Evolutionary conservation across 2,797 vertebrate genomes (phyloP), one percentile per base, ranked within the genome.

Genomic region (Trachurus trachurus): DNA sequence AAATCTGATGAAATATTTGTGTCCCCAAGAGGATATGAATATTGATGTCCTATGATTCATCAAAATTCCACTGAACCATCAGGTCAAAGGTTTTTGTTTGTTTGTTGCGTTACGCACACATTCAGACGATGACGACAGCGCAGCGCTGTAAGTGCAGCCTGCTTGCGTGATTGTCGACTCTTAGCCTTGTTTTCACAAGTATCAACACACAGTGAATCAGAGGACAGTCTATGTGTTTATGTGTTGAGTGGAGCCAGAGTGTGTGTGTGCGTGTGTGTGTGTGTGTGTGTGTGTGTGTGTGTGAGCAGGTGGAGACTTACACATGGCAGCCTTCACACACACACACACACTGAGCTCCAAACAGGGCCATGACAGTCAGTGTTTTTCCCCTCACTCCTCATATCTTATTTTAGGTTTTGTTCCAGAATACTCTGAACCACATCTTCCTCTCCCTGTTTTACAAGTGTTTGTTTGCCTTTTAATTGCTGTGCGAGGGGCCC

Each of bases 381-480:
- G 64, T 70, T 83, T 85, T 85, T 29, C 81, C 78, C 81, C 75
- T 71, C 39, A 7, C 58, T 80, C 84, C 75, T 76, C 58, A 6
- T 78, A 83, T 70, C 74, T 84, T 90, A 87, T 88, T 91, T 88
- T 80, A 73, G 82, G 68, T 79, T 89, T 92, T 91, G 80, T 82
- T 91, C 87, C 66, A 52, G 92, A 92, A 93, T 86, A 84, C 78
- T 74, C 68, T 0, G n/a, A 75, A 84, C 86, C 80, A 69, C 85
- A 72, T 85, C 77, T 80, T 83, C 78, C 81, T 80, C 74, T 66
- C 60, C 66, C 54, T 1, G 42, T 87, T 92, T 89, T 85, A 89
- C 67, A 81, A 83, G 86, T 81, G 81, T 90, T 91, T 92, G 87
- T 90, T 87, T 89, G 91, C 71, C 64, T 78, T 91, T 90, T 87